These are phyloP conservation scores for Cephalopachus bancanus DNA, from an alignment of 2,797 vertebrate genomes.

Conservation along the genomic window DNA sequence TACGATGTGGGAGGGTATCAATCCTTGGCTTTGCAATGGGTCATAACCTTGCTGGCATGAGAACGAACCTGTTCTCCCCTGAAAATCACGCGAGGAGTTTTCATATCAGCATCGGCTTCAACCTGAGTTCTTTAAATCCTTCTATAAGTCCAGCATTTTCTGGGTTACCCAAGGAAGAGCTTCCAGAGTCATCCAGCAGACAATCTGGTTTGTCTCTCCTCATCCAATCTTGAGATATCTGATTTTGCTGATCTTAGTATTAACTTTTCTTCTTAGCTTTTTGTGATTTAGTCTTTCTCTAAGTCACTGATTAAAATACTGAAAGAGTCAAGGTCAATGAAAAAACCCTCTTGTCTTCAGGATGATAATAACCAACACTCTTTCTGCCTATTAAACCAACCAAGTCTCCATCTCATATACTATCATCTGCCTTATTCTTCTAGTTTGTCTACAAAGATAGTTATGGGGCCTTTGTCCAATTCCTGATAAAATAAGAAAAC, in stretches of 20 bases:
- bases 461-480: background rate
- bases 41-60: background rate
- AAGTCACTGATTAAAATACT: slow-evolving; percentile 37
- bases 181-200: background rate
- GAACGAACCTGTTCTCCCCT: background rate
- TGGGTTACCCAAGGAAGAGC: background rate
- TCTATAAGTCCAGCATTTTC: background rate
- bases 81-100: background rate
- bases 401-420: background rate
- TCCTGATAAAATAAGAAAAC: background rate
- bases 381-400: slow-evolving; percentile 9
- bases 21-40: background rate
- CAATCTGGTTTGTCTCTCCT: background rate
- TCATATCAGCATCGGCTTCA: background rate
- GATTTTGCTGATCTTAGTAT: background rate
- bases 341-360: background rate
- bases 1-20: background rate
- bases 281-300: slow-evolving; percentile 15
- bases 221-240: background rate
- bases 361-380: background rate
- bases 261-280: slow-evolving; percentile 18
- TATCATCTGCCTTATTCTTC: background rate
- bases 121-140: background rate
- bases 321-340: background rate
- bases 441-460: background rate